Evolutionary conservation across 2,797 vertebrate species (phyloP).

Genomic region (Salmo trutta): DNA sequence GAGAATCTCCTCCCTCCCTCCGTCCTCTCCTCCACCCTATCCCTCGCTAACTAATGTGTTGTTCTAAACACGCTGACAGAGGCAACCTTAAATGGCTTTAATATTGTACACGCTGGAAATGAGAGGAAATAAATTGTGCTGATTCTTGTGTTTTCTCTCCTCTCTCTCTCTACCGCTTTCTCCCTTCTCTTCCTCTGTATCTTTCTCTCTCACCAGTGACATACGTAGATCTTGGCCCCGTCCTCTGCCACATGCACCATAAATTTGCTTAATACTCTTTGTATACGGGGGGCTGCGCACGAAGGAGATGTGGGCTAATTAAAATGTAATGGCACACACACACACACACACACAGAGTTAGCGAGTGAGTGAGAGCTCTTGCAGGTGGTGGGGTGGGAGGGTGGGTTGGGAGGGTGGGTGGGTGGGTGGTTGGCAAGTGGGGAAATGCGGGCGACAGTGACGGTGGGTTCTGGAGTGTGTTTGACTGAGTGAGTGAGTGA

Average conservation of each 20-base stretch:
- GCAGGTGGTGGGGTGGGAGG: constrained; percentile 16
- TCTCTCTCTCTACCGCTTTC: background rate
- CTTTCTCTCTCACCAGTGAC: constrained; percentile 7
- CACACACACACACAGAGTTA: constrained; percentile 14
- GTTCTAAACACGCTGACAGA: constrained; percentile 73
- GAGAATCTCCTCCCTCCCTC: background rate
- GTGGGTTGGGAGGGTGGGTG: too few species aligned
- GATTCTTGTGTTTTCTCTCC: constrained; percentile 60
- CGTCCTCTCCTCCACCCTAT: background rate
- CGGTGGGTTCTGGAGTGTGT: background rate
- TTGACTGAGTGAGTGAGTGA: constrained; percentile 5
- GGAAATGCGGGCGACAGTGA: background rate
- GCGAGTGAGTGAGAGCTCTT: constrained; percentile 25
- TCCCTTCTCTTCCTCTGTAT: too few species aligned
- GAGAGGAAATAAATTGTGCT: constrained; percentile 71
- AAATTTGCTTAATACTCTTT: constrained; percentile 69
- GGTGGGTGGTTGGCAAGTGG: background rate
- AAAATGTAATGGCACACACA: constrained; percentile 64
- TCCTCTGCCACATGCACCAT: constrained; percentile 46
- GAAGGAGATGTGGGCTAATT: constrained; percentile 60
- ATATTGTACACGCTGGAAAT: constrained; percentile 71
- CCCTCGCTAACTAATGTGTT: constrained; percentile 70
- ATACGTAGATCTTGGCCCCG: constrained; percentile 27
- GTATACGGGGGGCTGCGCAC: constrained; percentile 46
- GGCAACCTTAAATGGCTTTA: constrained; percentile 72